These are phyloP conservation scores for Gymnosoma rotundatum DNA, from an alignment of 2,888 invertebrate genomes.

Conservation along the genomic window DNA sequence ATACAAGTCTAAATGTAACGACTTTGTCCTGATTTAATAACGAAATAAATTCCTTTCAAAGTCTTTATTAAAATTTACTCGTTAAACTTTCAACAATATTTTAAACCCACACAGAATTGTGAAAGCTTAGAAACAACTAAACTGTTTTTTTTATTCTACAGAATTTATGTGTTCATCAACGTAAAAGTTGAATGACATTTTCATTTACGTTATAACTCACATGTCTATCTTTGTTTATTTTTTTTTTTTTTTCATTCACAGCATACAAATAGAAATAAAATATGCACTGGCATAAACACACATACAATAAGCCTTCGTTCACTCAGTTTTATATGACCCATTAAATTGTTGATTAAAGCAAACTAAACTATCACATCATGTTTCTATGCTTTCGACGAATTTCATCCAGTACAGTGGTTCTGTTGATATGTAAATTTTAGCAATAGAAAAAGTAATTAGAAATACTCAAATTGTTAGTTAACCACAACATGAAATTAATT, in stretches of 20 bases:
- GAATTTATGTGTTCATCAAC: slow-evolving; percentile 14
- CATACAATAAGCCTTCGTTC: neutral
- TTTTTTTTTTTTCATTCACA: neutral
- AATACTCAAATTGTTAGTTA: neutral
- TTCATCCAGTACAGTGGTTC: slow-evolving; percentile 9
- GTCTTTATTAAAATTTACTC: neutral
- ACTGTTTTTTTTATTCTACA: neutral
- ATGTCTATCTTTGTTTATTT: slow-evolving; percentile 34
- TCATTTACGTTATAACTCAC: slow-evolving; percentile 52
- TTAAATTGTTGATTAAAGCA: slow-evolving; percentile 8
- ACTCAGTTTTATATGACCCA: slow-evolving; percentile 4
- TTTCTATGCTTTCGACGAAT: neutral
- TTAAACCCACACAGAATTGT: neutral
- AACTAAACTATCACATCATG: neutral
- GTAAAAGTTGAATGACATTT: slow-evolving; percentile 61
- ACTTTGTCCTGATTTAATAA: neutral
- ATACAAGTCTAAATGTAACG: neutral
- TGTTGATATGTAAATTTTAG: neutral
- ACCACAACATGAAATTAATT: neutral
- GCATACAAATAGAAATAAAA: neutral
- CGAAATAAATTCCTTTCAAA: slow-evolving; percentile 4
- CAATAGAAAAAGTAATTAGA: neutral
- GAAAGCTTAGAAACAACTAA: neutral
- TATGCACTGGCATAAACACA: neutral
- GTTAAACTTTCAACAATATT: slow-evolving; percentile 6